Percentiles rank a stretch among this genome's conserved stretches.
Conservation (phyloP, 2,113 vertebrate genomes). For the Aptenodytes forsteri region DNA sequence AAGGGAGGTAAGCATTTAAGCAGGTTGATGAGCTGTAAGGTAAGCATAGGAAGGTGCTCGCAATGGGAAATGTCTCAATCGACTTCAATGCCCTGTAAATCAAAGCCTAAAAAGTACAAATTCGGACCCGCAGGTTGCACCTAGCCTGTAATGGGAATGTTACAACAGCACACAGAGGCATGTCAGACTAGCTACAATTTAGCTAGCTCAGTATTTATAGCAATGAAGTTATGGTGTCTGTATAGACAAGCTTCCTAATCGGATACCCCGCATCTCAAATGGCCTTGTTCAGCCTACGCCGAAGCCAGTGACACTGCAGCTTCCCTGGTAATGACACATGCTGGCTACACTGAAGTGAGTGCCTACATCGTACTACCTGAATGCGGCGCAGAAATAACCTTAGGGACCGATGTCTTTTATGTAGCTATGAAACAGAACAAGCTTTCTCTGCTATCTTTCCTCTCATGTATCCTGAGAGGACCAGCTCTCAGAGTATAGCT, state of each 20-base stretch:
- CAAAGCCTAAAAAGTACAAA: not conserved
- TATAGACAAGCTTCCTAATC: not conserved
- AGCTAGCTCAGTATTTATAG: not conserved
- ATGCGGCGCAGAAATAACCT: not conserved
- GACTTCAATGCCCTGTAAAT: not conserved
- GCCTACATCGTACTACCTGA: not conserved
- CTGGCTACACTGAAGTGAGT: not conserved
- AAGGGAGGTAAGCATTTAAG: not conserved
- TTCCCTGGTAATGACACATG: not conserved
- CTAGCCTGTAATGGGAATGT: not conserved
- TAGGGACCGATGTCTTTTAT: not conserved
- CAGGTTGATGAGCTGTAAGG: not conserved
- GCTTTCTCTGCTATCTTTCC: not conserved
- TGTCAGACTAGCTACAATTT: not conserved
- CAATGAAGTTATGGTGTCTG: not conserved
- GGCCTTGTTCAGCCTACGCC: not conserved
- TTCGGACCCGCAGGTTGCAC: not conserved
- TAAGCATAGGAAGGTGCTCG: not conserved
- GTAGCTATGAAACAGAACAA: constrained; percentile 12
- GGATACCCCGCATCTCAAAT: not conserved
- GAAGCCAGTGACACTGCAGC: not conserved
- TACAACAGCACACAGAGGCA: not conserved
- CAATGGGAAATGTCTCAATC: not conserved
- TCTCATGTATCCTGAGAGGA: not conserved
- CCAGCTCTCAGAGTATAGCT: not conserved